Base-by-base conservation (phyloP, 2,797 vertebrate genomes). In the Enteromius anoplus region DNA sequence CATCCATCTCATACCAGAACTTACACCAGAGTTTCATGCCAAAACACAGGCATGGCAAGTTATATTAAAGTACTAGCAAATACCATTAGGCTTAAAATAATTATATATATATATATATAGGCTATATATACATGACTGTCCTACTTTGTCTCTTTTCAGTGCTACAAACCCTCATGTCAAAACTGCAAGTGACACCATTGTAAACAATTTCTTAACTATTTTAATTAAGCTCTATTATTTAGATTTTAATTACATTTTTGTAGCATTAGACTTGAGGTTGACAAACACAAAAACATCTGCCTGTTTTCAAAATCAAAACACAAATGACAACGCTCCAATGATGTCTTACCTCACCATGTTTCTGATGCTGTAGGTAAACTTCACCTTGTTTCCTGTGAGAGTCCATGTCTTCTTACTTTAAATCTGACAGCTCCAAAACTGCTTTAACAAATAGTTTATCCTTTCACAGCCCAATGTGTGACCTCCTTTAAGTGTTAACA, bases 341-440 rank as follows among this genome's bases (percentile, higher is more conserved):
- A 75, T 37, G 49, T 32, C 93, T 94, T 85, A 95, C 95, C 89
- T 94, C 94, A 1, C 90, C 93, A 65, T 91, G 69, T 90, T 91
- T 95, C 66, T 85, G 91, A 3, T 91, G 91, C 78, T 89, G 93
- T 19, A 95, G 88, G 71, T 92, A 94, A 75, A 93, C 92, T 29
- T 91, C 88, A 73, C 94, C 95, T 73, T 90, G 86, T 90, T 94
- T 95, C 3, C 84, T 79, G 10, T 81, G 88, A 49, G 86, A 85
- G 17, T 95, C 93, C 92, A 95, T 93, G 32, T 49, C 40, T 49
- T 47, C 60, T 71, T 62, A 10, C 21, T 49, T 58, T 64, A 49
- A 62, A 2, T 84, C 23, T 12, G 65, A 45, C 17, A 65, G 76
- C 11, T 53, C 37, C 21, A 11, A 53, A 68, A 40, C 6, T 66